Conservation (phyloP, 2,888 invertebrate species). For the Amblyjoppa fuscipennis region DNA sequence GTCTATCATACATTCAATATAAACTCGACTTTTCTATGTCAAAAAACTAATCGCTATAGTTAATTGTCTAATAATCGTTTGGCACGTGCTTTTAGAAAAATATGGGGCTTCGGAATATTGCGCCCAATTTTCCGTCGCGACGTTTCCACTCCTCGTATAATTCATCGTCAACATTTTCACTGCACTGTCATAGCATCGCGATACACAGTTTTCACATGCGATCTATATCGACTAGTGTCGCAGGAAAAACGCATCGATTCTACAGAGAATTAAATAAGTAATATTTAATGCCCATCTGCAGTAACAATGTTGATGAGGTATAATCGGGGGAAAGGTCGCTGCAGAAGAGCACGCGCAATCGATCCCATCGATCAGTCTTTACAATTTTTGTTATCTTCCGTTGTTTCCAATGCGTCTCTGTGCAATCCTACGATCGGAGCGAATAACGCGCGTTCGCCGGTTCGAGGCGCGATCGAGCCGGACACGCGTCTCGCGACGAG, state of each 20-base stretch:
- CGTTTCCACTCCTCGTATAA: not conserved
- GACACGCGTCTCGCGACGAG: slow-evolving; percentile 17
- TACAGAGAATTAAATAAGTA: slow-evolving; percentile 7
- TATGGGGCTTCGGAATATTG: slow-evolving; percentile 15
- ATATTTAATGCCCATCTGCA: slow-evolving; percentile 3
- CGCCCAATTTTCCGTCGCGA: slow-evolving; percentile 26
- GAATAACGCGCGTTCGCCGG: slow-evolving; percentile 15
- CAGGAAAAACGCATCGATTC: not conserved
- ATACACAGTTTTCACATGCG: not conserved
- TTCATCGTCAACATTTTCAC: slow-evolving; percentile 23
- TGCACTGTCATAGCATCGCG: not conserved
- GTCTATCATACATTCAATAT: slow-evolving; percentile 37
- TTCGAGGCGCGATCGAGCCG: slow-evolving; percentile 5
- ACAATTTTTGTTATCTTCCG: slow-evolving; percentile 2
- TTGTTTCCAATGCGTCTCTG: not conserved
- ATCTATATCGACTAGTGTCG: not conserved
- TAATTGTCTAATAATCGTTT: slow-evolving; percentile 33
- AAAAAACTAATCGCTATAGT: slow-evolving; percentile 29
- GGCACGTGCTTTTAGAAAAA: slow-evolving; percentile 53
- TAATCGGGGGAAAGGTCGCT: slow-evolving; percentile 17
- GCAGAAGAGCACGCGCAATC: slow-evolving; percentile 18
- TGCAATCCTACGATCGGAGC: not conserved
- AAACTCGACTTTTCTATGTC: slow-evolving; percentile 22
- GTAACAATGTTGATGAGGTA: slow-evolving; percentile 21
- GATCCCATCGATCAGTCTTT: slow-evolving; percentile 52